Evolutionary conservation across 2,113 vertebrate genomes (phyloP), one percentile per base, ranked within the genome.

Genomic region (Trinectes maculatus): DNA sequence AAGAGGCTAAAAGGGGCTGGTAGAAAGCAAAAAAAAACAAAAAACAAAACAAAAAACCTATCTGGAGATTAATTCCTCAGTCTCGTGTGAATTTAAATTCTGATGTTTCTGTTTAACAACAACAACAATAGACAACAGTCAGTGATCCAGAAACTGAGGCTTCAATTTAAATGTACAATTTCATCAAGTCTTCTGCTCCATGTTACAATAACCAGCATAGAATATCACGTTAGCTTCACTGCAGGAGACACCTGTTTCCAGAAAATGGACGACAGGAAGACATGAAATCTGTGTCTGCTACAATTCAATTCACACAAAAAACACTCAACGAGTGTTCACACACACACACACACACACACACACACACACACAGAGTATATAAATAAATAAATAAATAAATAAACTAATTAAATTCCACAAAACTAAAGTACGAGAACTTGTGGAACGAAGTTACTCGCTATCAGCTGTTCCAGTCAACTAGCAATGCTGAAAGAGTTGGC

Each of bases 401-500:
- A 46, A 5, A 12, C 21, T 16, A 5, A 16, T 39, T 44, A 48
- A 82, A 72, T 57, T 65, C 52, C 18, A 56, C 10, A 6, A 64
- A 84, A 79, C 42, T 55, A 15, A 13, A 55, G 54, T 60, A 43
- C 0, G 36, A 48, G 19, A 72, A 84, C 52, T 51, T 13, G 69
- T 66, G 74, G 83, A 71, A 79, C 48, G 19, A 49, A 78, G 77
- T 65, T 64, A 87, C 92, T 92, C 91, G 92, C 91, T 96, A 95
- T 96, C 95, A 93, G 91, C 90, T 91, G 94, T 96, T 96, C 95
- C 95, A 95, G 95, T 97, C 95, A 93, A 96, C 94, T 95, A 94
- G 94, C 94, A 92, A 93, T 93, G 91, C 94, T 96, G 95, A 97
- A 98, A 98, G 95, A 96, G 94, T 94, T 93, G 94, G 94, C 95